A percentile compares a stretch with the other conserved stretches of the same genome.
Conservation (phyloP, 2,888 invertebrate genomes). For the Saturnia pavonia region DNA sequence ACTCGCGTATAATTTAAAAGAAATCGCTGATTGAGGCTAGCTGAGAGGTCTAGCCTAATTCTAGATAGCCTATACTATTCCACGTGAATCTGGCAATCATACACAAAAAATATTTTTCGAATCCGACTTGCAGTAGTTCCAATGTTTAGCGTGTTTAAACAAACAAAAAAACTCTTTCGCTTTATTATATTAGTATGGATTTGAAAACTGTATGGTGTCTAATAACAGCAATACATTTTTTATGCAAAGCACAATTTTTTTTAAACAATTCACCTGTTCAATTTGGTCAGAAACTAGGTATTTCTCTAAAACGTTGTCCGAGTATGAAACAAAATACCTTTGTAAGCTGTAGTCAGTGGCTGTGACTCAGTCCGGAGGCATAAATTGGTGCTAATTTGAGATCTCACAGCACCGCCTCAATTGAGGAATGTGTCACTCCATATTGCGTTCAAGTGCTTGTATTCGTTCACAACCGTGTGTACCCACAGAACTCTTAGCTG, state of each 20-base stretch:
- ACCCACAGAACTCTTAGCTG: conserved; percentile 12
- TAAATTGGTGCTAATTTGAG: conserved; percentile 80
- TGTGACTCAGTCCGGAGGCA: conserved; percentile 67
- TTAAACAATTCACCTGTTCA: neutral
- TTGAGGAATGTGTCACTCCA: conserved; percentile 79
- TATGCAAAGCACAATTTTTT: neutral
- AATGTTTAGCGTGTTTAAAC: too few species aligned
- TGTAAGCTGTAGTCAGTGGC: conserved; percentile 23
- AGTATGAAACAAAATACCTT: conserved; percentile 33
- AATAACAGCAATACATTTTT: neutral
- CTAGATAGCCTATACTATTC: too few species aligned
- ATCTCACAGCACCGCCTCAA: conserved; percentile 68
- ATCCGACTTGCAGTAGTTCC: too few species aligned
- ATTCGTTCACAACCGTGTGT: conserved; percentile 13
- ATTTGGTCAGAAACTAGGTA: neutral
- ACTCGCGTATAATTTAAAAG: too few species aligned
- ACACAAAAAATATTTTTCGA: too few species aligned
- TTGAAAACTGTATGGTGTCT: neutral
- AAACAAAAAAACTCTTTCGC: too few species aligned
- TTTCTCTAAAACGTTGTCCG: conserved; percentile 19
- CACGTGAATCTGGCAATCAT: too few species aligned
- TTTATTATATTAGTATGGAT: too few species aligned
- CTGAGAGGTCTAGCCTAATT: too few species aligned
- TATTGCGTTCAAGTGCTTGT: conserved; percentile 45
- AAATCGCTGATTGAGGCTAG: too few species aligned